A percentile compares a stretch with the other conserved stretches of the same genome.
These are phyloP conservation scores for Pterocles burchelli DNA, from an alignment of 2,113 vertebrate species.

Conservation along the genomic window DNA sequence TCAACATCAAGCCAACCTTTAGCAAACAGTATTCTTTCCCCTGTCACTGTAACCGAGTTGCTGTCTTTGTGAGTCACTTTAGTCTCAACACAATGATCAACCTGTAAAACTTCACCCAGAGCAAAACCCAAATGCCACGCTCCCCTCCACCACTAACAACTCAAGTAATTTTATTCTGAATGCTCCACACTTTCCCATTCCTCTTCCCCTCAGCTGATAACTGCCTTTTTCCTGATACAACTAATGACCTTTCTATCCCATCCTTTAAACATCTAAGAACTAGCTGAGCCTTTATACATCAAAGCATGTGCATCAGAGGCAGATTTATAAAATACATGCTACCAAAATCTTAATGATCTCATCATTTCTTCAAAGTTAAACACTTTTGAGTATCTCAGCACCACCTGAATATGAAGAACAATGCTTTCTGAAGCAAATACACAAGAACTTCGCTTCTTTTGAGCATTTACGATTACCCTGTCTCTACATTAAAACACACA, in stretches of 20 bases:
- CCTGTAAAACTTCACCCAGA: not conserved
- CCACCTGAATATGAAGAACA: not conserved
- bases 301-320: not conserved
- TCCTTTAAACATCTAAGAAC: not conserved
- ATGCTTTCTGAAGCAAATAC: not conserved
- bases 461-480: not conserved
- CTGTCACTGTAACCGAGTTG: not conserved
- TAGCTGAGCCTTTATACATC: not conserved
- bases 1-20: fast-evolving
- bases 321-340: not conserved
- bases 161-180: not conserved
- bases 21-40: not conserved
- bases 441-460: not conserved
- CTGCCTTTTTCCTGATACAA: not conserved
- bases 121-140: not conserved
- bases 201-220: not conserved
- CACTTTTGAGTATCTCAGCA: not conserved
- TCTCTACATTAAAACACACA: not conserved
- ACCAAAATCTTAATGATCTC: not conserved
- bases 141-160: not conserved
- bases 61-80: not conserved
- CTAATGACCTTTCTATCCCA: not conserved
- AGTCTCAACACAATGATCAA: not conserved
- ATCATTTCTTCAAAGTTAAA: not conserved
- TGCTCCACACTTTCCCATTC: not conserved